Conservation (phyloP, 2,888 invertebrate genomes). For the Aleiodes leptofemur region DNA sequence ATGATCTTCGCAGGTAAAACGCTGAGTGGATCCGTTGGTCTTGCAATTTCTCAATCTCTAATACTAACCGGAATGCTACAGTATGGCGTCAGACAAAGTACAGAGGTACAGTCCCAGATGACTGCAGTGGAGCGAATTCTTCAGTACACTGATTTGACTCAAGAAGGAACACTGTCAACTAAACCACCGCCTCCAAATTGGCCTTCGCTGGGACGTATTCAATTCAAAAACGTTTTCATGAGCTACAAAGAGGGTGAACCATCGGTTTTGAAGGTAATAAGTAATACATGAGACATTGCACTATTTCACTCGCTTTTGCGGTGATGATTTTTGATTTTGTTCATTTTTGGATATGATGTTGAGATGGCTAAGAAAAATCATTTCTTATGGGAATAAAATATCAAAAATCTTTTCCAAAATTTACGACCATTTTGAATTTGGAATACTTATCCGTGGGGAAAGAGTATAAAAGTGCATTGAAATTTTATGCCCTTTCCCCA, state of each 20-base stretch:
- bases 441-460: no score
- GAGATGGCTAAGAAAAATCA: no score
- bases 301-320: no score
- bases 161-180: constrained; percentile 77
- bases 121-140: constrained; percentile 88
- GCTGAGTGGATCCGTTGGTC: constrained; percentile 82
- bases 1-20: constrained; percentile 73
- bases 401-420: no score
- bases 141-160: constrained; percentile 85
- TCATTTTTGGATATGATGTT: no score
- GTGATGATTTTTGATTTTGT: no score
- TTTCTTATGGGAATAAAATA: no score
- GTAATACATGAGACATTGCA: background rate
- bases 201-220: constrained; percentile 82
- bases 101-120: constrained; percentile 85
- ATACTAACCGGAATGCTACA: constrained; percentile 87
- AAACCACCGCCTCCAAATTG: constrained; percentile 79
- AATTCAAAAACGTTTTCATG: constrained; percentile 80
- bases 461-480: no score
- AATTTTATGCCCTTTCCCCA: no score
- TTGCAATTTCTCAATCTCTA: constrained; percentile 84
- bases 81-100: constrained; percentile 85
- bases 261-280: constrained; percentile 81
- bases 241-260: constrained; percentile 80
- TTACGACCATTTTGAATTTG: no score